phyloP scores from a whole-genome alignment of 1,140 invertebrate genomes.

The Pseudobourletiella spinata region DNA sequence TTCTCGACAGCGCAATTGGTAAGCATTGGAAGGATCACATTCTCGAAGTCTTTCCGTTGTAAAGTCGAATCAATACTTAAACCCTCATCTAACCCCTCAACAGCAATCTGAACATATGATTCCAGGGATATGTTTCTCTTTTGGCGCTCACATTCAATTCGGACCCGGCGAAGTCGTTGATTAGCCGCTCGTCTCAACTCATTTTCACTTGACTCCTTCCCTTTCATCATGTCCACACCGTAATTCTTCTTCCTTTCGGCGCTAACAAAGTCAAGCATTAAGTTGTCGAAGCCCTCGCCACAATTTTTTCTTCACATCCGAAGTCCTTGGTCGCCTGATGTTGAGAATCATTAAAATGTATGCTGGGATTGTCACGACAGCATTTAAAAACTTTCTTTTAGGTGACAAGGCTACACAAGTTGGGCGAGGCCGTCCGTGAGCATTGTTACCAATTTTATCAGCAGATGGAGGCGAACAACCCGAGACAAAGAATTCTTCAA shows the following conservation, averaged over 20 bases:
- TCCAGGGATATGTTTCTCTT: slow-evolving; percentile 4
- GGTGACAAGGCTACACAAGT: too few relatives aligned
- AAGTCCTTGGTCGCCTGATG: slow-evolving; percentile 92
- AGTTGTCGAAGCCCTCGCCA: slow-evolving; percentile 40
- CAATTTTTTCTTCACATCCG: slow-evolving; percentile 37
- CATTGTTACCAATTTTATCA: too few relatives aligned
- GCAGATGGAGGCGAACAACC: too few relatives aligned
- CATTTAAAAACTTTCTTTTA: too few relatives aligned
- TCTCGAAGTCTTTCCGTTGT: slow-evolving; percentile 16
- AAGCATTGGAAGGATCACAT: slow-evolving; percentile 37
- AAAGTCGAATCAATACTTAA: background rate
- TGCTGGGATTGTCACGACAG: slow-evolving; percentile 96
- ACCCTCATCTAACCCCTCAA: slow-evolving; percentile 10
- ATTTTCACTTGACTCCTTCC: slow-evolving; percentile 1
- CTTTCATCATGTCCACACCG: slow-evolving; percentile 45
- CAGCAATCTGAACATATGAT: slow-evolving; percentile 24
- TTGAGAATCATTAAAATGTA: slow-evolving; percentile 98
- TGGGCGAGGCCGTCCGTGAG: too few relatives aligned
- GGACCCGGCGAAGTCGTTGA: slow-evolving; percentile 6
- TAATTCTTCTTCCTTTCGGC: slow-evolving; percentile 50
- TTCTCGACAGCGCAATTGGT: slow-evolving; percentile 54
- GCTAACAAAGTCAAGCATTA: slow-evolving; percentile 37
- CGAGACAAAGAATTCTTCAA: too few relatives aligned
- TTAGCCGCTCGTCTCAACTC: background rate
- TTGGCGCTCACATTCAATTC: slow-evolving; percentile 13